Evolutionary conservation across 2,888 invertebrate species (phyloP), one percentile per base, ranked within the genome.

Genomic region (Acleris laterana): DNA sequence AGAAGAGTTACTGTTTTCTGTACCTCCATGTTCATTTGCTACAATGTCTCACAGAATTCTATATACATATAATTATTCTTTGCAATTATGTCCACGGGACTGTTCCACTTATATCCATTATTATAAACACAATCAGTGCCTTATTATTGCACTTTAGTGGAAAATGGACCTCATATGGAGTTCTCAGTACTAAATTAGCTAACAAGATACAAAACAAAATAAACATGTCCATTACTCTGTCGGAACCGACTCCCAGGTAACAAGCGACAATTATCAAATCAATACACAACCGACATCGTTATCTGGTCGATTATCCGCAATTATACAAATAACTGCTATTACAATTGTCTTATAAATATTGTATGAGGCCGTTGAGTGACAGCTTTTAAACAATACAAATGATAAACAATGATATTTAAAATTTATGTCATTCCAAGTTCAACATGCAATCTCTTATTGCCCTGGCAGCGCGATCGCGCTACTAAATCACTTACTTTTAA

Each of bases 321-420:
- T 62, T 48, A 62, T 62, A 62, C 57, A 57, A 66, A 66, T 62
- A 60, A 38, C 65, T 3, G 28, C 28, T 17, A 49, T 49, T 56
- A 38, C 52, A 53, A 48, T 42, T 44, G 55, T 61, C 60, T 65
- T 51, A 66, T 66, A 48, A 32, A 66, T 66, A 66, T 62, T 66
- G 57, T 57, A 66, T 66, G 66, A 66, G 52, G n/a, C 32, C 22
- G 46, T 22, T 38, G 51, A 42, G 19, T 48, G 65, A 46, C 7
- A 11, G 42, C 50, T 46, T 19, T 20, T 42, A 53, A 42, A 61
- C 60, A 56, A 61, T 51, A 32, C 55, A 50, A 64, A 46, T 20
- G 22, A 22, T 42, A 16, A 44, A 44, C 0, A 49, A 49, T 17
- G 17, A 20, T n/a, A 20, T 46, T 46, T 46, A 17, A n/a, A 17